These are phyloP conservation scores for Lithobates sylvaticus DNA, from an alignment of 2,797 vertebrate species.

Conservation along the genomic window DNA sequence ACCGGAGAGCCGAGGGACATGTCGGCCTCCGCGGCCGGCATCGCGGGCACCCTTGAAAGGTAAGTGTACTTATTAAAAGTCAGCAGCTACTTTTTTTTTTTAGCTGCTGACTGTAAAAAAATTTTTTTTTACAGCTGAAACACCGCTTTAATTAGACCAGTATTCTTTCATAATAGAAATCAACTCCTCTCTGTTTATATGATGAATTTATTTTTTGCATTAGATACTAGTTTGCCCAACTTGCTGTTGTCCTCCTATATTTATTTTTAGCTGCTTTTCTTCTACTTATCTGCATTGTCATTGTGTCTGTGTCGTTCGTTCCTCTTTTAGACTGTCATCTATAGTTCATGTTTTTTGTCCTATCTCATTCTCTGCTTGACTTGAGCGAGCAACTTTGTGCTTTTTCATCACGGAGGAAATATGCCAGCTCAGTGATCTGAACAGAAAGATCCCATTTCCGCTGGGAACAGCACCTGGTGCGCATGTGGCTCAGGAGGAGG, in stretches of 20 bases:
- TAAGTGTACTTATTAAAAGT: too few relatives aligned
- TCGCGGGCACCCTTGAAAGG: too few relatives aligned
- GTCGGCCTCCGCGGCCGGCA: too few relatives aligned
- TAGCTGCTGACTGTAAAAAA: too few relatives aligned
- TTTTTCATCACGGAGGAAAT: conserved; percentile 47
- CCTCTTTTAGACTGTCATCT: background rate
- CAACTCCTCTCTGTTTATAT: too few relatives aligned
- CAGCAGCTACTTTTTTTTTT: too few relatives aligned
- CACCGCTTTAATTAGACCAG: too few relatives aligned
- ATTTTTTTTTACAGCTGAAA: too few relatives aligned
- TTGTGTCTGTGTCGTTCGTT: background rate
- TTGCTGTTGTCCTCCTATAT: background rate
- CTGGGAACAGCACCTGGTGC: conserved; percentile 52
- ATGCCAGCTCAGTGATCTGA: conserved; percentile 45
- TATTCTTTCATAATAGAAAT: too few relatives aligned
- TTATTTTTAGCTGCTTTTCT: background rate
- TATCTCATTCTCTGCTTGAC: conserved; percentile 51
- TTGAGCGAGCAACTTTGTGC: conserved; percentile 42
- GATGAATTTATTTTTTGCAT: too few relatives aligned
- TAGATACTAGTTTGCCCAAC: too few relatives aligned
- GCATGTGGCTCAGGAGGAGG: conserved; percentile 26
- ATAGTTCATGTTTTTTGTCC: conserved; percentile 26
- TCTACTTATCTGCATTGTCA: background rate
- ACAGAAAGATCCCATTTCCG: conserved; percentile 51
- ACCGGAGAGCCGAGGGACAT: too few relatives aligned